Percentiles rank a stretch among this genome's conserved stretches.
Evolutionary conservation across 1,140 invertebrate species (phyloP).

Genomic region (Drosophila kanapiae): DNA sequence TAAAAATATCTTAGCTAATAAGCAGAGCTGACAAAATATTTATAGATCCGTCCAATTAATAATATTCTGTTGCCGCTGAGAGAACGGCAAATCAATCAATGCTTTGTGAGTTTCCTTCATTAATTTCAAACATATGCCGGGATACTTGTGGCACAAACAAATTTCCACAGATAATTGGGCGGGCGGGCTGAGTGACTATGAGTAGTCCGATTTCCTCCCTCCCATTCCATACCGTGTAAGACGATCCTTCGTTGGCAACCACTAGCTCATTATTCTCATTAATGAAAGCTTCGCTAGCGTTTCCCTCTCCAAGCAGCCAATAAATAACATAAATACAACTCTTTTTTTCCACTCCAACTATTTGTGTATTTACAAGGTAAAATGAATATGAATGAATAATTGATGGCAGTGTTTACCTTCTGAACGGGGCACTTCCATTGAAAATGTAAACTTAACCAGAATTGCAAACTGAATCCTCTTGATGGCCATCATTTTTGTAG

Average conservation of each 20-base stretch:
- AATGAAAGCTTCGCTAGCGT: slow-evolving; percentile 59
- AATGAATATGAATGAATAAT: slow-evolving; percentile 47
- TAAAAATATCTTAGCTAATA: not conserved
- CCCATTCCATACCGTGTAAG: not conserved
- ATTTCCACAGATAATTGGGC: slow-evolving; percentile 72
- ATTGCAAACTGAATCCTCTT: slow-evolving; percentile 36
- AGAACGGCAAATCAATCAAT: slow-evolving; percentile 66
- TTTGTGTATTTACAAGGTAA: slow-evolving; percentile 47
- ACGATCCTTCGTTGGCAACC: slow-evolving; percentile 13
- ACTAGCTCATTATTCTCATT: slow-evolving; percentile 63
- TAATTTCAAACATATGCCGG: slow-evolving; percentile 65
- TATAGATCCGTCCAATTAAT: slow-evolving; percentile 49
- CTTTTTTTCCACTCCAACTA: slow-evolving; percentile 52
- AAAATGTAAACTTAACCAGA: slow-evolving; percentile 34
- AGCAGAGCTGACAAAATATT: slow-evolving; percentile 6
- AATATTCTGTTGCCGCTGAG: slow-evolving; percentile 9
- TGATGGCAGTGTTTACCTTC: slow-evolving; percentile 32
- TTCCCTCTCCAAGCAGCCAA: slow-evolving; percentile 28
- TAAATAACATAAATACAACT: slow-evolving; percentile 58
- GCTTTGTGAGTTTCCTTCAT: slow-evolving; percentile 29
- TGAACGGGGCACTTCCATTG: slow-evolving; percentile 29
- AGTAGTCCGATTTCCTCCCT: slow-evolving; percentile 10
- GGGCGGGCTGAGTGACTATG: slow-evolving; percentile 6
- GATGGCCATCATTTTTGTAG: slow-evolving; percentile 62
- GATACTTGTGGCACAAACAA: slow-evolving; percentile 27